Evolutionary conservation across 2,113 vertebrate species (phyloP).

Genomic region (Vireo altiloquus): DNA sequence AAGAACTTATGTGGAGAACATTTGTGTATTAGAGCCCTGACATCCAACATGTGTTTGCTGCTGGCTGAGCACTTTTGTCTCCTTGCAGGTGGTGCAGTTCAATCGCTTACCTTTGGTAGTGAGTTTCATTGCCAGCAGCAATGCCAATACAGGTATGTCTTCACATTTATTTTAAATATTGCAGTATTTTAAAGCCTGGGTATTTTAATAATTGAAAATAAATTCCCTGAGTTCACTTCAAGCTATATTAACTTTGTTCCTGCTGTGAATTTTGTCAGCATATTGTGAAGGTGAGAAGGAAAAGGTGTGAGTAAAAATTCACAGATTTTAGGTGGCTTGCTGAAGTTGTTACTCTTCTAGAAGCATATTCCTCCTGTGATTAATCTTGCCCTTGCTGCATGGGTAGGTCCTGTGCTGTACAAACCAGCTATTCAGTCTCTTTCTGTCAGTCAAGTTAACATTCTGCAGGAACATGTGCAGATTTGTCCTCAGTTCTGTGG

Average conservation of each 20-base stretch:
- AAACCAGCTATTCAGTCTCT: background rate
- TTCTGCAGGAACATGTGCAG: background rate
- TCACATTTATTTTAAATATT: background rate
- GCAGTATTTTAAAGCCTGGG: background rate
- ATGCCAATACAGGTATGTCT: conserved; percentile 89
- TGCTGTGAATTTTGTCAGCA: background rate
- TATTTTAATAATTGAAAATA: background rate
- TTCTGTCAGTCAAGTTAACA: accelerated
- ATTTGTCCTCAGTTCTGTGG: background rate
- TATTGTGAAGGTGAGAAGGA: background rate
- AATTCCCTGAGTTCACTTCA: background rate
- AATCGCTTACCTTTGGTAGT: conserved; percentile 95
- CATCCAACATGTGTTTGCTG: accelerated
- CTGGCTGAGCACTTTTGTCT: background rate
- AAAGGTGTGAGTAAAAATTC: background rate
- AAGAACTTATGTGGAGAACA: background rate
- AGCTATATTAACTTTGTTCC: background rate
- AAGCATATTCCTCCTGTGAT: background rate
- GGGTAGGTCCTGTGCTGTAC: accelerated
- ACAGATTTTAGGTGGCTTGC: background rate
- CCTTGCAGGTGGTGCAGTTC: conserved; percentile 81
- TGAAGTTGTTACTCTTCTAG: background rate
- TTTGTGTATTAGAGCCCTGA: background rate
- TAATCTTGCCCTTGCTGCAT: background rate
- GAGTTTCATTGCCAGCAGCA: conserved; percentile 95